Evolutionary conservation across 2,113 vertebrate species (phyloP), one percentile per base, ranked within the genome.

Genomic region (Ploceus nigricollis): DNA sequence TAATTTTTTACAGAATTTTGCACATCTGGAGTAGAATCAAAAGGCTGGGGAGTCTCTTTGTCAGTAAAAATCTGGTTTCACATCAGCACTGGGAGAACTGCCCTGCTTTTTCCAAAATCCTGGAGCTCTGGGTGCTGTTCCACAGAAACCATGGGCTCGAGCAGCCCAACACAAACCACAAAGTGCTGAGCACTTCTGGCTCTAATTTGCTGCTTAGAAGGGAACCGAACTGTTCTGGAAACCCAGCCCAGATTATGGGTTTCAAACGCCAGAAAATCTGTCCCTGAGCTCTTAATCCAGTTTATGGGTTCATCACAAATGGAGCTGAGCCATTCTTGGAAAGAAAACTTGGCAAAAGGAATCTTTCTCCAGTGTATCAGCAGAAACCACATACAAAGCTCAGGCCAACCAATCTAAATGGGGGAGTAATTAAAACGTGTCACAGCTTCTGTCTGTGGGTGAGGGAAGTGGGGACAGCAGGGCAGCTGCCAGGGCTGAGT

Each of bases 281-380:
- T 51, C 37, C 56, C 51, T 91, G 89, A 85, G 81, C 57, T 85
- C 66, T 91, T 90, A 94, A 90, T 82, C 78, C 54, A 71, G 57
- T 80, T 89, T 72, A 45, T 28, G 84, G 45, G 39, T 53, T 96
- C 87, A 30, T 72, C 84, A 72, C 1, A 2, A 92, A 60, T 39
- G 78, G 61, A 89, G 33, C 50, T 9, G 47, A 93, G 84, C 65
- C 84, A 65, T 94, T 87, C 89, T 80, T 94, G 63, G 91, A 94
- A 94, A 50, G 63, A 56, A 75, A 85, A 60, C 33, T 82, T 69
- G 89, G 84, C 81, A 30, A 77, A 77, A 93, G 48, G 65, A 33
- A 23, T 8, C 48, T 25, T 78, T 73, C 80, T 72, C 18, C 50
- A 11, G 8, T 40, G 8, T 3, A 4, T 33, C 24, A 45, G 39